Conservation (phyloP, 2,888 invertebrate genomes). For the Noctua pronuba region DNA sequence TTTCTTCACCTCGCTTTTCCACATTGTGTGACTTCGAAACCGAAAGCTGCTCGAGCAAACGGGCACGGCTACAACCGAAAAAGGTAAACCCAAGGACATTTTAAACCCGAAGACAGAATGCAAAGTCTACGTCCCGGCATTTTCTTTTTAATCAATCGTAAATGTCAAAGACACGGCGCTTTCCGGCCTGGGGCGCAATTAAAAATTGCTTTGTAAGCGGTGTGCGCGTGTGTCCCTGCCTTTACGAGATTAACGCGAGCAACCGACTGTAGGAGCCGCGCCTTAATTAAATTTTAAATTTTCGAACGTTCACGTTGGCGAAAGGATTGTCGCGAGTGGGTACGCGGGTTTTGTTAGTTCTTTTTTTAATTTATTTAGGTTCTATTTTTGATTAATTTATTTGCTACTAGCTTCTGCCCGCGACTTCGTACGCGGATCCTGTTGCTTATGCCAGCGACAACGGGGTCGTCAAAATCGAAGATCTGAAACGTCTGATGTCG, state of each 20-base stretch:
- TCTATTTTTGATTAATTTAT: slow-evolving; percentile 44
- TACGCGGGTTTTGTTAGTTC: slow-evolving; percentile 56
- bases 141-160: slow-evolving; percentile 84
- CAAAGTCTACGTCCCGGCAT: slow-evolving; percentile 66
- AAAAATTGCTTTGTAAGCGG: slow-evolving; percentile 86
- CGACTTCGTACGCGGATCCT: no score
- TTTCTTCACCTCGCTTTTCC: background rate
- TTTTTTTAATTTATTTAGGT: slow-evolving; percentile 57
- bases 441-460: no score
- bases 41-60: background rate
- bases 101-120: slow-evolving; percentile 59
- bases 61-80: slow-evolving; percentile 1
- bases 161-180: slow-evolving; percentile 83
- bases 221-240: slow-evolving; percentile 78
- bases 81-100: slow-evolving; percentile 44
- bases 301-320: slow-evolving; percentile 79
- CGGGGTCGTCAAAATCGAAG: no score
- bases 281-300: slow-evolving; percentile 86
- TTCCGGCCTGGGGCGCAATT: slow-evolving; percentile 81
- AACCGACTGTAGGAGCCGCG: slow-evolving; percentile 75
- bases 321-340: slow-evolving; percentile 73
- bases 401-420: no score
- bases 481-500: no score
- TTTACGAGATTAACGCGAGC: slow-evolving; percentile 84
- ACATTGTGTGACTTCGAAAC: background rate